phyloP scores from a whole-genome alignment of 2,113 vertebrate genomes.

The Cynopterus brachyotis region DNA sequence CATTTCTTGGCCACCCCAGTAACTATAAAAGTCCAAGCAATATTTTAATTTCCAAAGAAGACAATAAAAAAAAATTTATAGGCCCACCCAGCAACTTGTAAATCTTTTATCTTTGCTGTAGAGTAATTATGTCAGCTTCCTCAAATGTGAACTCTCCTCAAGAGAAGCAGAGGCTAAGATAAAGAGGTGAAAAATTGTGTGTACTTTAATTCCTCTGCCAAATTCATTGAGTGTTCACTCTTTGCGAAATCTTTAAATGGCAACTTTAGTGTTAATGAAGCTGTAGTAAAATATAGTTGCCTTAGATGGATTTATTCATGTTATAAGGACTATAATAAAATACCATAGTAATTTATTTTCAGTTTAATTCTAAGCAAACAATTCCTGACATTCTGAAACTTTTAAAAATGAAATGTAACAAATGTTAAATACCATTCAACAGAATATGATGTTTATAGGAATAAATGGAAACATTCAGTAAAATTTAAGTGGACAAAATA shows the following conservation, averaged over 20 bases:
- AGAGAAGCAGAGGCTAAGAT: neutral
- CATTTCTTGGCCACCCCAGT: neutral
- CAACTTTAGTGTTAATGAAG: neutral
- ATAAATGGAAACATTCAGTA: conserved; percentile 2
- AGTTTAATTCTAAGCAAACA: conserved; percentile 30
- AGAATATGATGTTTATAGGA: neutral
- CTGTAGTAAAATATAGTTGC: neutral
- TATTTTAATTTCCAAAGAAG: neutral
- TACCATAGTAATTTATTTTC: neutral
- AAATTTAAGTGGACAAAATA: conserved; percentile 32
- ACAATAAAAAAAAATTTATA: neutral
- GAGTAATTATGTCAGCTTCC: neutral
- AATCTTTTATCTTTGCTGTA: neutral
- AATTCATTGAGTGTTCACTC: neutral
- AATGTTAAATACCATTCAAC: neutral
- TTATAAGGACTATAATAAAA: neutral
- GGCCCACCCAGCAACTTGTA: neutral
- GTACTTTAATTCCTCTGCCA: neutral
- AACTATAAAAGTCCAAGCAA: neutral
- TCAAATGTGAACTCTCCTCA: neutral
- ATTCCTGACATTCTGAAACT: conserved; percentile 2
- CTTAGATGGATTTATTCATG: neutral
- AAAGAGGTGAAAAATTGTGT: accelerated
- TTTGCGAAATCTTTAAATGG: neutral
- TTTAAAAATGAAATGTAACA: neutral